Base-by-base conservation (phyloP, 2,113 vertebrate species). In the Proterorhinus semilunaris region DNA sequence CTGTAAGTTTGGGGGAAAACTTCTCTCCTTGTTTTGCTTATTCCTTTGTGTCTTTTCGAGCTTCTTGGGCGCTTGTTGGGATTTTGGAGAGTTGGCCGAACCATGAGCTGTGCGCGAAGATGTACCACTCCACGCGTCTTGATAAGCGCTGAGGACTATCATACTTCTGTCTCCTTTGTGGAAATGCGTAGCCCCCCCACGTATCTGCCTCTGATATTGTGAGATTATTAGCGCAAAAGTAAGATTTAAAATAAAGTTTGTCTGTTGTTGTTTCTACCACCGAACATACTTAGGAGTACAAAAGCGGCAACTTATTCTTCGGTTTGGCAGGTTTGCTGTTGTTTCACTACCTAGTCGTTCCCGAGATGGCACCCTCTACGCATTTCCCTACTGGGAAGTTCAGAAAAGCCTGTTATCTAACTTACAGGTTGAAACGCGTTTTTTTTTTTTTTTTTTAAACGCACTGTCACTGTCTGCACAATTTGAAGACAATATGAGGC, bases 1-100 rank as follows among this genome's bases (percentile, higher is more conserved):
- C 68, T 66, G 89, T 90, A 77, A 90, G 89, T 90, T 66, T 43
- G 10, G 10, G 66, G 8, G 2, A n/a, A 0, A 6, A 1, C 1
- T 36, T 62, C 0, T 17, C 16, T 16, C 65, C 27, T 58, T 3
- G 36, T 69, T 17, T 16, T 6, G 13, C 1, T 46, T 21, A 2
- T 16, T 50, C 45, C 11, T 68, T 49, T 46, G 10, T 12, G 13
- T 9, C 55, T 6, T 66, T 11, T 13, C 4, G 15, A 12, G 1
- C 57, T 50, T 49, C n/a, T 71, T 74, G 79, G 55, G 8, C 53
- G 48, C 43, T 44, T 73, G 64, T 71, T 66, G 8, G 12, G 46
- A 11, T 9, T 27, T 4, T 49, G 58, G 58, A 61, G 43, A 61
- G 58, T 61, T 61, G 6, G 7, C 2, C 36, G n/a, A 61, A 61